A percentile compares a stretch with the other conserved stretches of the same genome.
Evolutionary conservation across 2,888 invertebrate genomes (phyloP).

Genomic region (Pyrrhosoma nymphula): DNA sequence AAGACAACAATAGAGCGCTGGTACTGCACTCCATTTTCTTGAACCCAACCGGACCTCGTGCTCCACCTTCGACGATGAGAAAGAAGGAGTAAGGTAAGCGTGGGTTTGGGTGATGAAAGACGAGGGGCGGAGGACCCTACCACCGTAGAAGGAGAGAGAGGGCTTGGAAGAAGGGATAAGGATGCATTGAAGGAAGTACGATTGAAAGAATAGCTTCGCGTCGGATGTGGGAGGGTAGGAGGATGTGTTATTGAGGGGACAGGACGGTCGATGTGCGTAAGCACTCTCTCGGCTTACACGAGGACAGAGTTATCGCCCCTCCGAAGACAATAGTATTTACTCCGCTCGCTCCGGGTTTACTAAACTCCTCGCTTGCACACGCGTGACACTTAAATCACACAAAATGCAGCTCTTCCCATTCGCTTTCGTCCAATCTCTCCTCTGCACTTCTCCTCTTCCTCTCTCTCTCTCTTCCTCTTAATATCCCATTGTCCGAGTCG

Average conservation of each 20-base stretch:
- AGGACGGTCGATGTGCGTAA: neutral
- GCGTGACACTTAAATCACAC: constrained; percentile 39
- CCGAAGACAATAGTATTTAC: constrained; percentile 57
- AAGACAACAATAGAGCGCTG: neutral
- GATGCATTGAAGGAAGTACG: neutral
- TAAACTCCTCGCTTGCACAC: neutral
- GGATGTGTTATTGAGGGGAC: neutral
- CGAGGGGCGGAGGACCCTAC: neutral
- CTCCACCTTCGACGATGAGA: neutral
- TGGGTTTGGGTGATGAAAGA: neutral
- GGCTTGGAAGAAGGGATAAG: neutral
- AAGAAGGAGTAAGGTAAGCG: neutral
- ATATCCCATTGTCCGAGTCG: constrained; percentile 58
- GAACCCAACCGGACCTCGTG: neutral
- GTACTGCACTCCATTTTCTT: neutral
- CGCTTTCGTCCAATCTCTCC: neutral
- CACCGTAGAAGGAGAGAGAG: neutral
- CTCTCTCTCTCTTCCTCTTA: neutral
- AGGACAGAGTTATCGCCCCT: constrained; percentile 40
- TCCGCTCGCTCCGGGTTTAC: constrained; percentile 41
- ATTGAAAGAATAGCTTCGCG: neutral
- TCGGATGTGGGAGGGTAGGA: neutral
- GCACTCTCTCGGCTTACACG: neutral
- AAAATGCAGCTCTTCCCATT: neutral
- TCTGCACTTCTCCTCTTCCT: neutral